phyloP scores from a whole-genome alignment of 2,888 invertebrate species.

The Hedychridium roseum region DNA sequence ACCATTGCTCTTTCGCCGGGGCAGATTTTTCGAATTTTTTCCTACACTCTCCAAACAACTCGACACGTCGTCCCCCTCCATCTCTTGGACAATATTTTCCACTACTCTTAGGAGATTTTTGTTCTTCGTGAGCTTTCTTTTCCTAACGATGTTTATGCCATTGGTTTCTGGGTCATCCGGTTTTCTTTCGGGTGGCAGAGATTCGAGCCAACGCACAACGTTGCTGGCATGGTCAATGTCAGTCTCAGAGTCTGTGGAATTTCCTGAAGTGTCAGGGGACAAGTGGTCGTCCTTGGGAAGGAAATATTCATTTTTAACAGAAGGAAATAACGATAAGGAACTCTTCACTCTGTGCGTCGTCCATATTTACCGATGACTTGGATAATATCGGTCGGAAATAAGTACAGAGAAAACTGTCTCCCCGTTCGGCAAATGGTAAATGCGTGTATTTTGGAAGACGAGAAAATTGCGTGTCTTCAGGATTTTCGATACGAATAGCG shows the following conservation, averaged over 20 bases:
- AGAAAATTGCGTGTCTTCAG: too few species aligned
- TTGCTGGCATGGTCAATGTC: constrained; percentile 30
- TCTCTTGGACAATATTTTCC: constrained; percentile 20
- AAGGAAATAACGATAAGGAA: too few species aligned
- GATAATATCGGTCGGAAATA: constrained; percentile 12
- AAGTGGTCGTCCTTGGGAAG: too few species aligned
- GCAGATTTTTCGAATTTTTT: not conserved
- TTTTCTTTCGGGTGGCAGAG: constrained; percentile 14
- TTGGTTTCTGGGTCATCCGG: not conserved
- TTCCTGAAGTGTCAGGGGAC: constrained; percentile 8
- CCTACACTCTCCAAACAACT: not conserved
- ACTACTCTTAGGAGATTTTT: constrained; percentile 24
- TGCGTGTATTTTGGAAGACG: too few species aligned
- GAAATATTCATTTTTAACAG: not conserved
- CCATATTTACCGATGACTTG: constrained; percentile 3
- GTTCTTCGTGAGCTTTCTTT: constrained; percentile 23
- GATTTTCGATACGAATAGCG: too few species aligned
- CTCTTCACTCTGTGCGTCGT: too few species aligned
- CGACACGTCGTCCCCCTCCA: constrained; percentile 5
- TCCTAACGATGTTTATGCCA: constrained; percentile 1
- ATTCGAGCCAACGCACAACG: constrained; percentile 30
- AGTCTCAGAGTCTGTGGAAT: constrained; percentile 32
- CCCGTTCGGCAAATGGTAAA: too few species aligned
- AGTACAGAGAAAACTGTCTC: constrained; percentile 17
- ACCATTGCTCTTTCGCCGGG: not conserved